Evolutionary conservation across 2,113 vertebrate species (phyloP).

Genomic region (Mandrillus leucophaeus): DNA sequence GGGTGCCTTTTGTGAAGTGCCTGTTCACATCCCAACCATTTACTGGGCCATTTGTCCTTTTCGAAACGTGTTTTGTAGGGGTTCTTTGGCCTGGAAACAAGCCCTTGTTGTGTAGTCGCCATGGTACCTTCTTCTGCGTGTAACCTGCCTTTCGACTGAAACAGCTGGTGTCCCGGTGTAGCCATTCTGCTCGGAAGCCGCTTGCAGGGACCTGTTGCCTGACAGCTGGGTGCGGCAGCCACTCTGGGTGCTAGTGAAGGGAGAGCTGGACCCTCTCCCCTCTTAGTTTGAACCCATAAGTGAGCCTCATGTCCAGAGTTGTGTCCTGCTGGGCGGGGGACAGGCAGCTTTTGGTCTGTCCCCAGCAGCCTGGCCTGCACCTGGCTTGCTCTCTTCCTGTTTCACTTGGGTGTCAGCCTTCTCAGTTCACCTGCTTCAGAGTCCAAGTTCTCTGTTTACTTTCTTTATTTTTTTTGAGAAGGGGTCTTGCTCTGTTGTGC

Average conservation of each 20-base stretch:
- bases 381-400: no score
- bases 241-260: background rate
- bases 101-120: background rate
- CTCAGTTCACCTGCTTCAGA: background rate
- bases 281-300: background rate
- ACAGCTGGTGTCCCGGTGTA: background rate
- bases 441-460: background rate
- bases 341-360: background rate
- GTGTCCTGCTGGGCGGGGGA: background rate
- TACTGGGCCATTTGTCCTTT: background rate
- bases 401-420: no score
- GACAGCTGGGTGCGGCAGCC: fast-evolving
- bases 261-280: background rate
- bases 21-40: background rate
- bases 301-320: background rate
- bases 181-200: background rate
- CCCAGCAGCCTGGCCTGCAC: no score
- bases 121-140: background rate
- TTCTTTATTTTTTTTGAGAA: background rate
- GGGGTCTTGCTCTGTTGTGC: no score
- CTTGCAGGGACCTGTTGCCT: fast-evolving
- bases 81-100: background rate
- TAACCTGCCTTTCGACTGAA: fast-evolving
- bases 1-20: background rate
- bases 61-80: no score